phyloP scores from a whole-genome alignment of 2,113 vertebrate genomes.

The Pterocles gutturalis region DNA sequence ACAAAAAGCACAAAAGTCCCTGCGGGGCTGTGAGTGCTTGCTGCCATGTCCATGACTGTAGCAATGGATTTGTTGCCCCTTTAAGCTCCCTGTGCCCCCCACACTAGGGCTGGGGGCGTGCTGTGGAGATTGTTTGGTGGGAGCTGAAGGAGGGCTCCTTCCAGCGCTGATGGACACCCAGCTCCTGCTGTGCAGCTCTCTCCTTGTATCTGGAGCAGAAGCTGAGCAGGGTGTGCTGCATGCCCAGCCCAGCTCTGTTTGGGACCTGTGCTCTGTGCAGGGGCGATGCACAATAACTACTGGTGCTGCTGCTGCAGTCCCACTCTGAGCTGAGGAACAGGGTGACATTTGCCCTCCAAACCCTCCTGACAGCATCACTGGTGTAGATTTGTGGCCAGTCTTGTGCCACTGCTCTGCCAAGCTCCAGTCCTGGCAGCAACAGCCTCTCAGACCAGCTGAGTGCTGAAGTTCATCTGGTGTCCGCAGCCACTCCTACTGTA shows the following conservation, averaged over 20 bases:
- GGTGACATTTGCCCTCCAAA: background rate
- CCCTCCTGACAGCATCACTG: rapidly evolving
- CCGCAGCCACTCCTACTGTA: background rate
- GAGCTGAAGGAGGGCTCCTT: background rate
- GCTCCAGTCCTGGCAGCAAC: background rate
- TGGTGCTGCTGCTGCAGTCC: background rate
- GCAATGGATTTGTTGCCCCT: background rate
- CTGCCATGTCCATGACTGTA: rapidly evolving
- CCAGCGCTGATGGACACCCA: no score
- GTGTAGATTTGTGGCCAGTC: background rate
- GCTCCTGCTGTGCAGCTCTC: background rate
- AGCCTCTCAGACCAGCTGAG: background rate
- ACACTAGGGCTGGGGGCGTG: rapidly evolving
- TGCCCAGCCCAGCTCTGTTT: background rate
- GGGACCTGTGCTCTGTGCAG: background rate
- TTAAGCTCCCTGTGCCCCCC: background rate
- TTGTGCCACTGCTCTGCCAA: background rate
- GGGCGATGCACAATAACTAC: background rate
- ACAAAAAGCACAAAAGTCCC: background rate
- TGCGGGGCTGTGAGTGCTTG: rapidly evolving
- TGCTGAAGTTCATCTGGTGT: background rate
- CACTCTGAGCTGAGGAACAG: background rate
- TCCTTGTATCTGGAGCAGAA: background rate
- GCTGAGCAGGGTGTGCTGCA: background rate
- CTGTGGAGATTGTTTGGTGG: rapidly evolving